Evolutionary conservation across 1,140 invertebrate genomes (phyloP), one percentile per base, ranked within the genome.

Genomic region (Phthorimaea operculella): DNA sequence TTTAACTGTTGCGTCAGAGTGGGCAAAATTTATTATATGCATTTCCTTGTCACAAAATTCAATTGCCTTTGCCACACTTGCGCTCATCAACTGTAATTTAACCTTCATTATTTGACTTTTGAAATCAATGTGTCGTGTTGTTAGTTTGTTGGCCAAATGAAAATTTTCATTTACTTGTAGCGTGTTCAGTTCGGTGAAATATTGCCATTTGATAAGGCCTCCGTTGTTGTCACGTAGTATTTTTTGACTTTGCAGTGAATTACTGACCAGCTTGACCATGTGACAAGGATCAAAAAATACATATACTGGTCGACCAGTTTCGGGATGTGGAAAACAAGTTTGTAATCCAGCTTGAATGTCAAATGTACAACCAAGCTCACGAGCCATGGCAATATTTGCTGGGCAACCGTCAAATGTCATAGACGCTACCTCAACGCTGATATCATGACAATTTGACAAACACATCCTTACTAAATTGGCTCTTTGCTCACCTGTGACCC

Each of bases 191-290:
- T 39, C n/a, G 10, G 3, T 10, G 10, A 39, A 39, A 9, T 39
- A n/a, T n/a, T 10, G 10, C 36, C 36, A 39, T 39, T 39, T 3
- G n/a, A 39, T n/a, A 3, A 12, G 10, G 10, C n/a, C 36, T 10
- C 36, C 36, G 3, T 39, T n/a, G 10, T 9, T 10, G n/a, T 39
- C 36, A 12, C 10, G 47, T 6, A 76, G 51, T 51, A 60, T n/a
- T 71, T 58, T 57, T 42, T 61, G 60, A 14, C 58, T 52, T 28
- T 62, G 69, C 12, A 77, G 63, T 33, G 66, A 52, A 57, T 80
- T 83, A 39, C 76, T 51, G 7, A 71, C 54, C 49, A 76, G 62
- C 68, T 85, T 83, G 7, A 83, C 45, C 67, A 82, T 74, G 54
- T 83, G 78, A 45, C 75, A 83, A 12, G 73, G 52, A 55, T 83